These are phyloP conservation scores for Anser cygnoides DNA, from an alignment of 2,113 vertebrate species.

Conservation along the genomic window DNA sequence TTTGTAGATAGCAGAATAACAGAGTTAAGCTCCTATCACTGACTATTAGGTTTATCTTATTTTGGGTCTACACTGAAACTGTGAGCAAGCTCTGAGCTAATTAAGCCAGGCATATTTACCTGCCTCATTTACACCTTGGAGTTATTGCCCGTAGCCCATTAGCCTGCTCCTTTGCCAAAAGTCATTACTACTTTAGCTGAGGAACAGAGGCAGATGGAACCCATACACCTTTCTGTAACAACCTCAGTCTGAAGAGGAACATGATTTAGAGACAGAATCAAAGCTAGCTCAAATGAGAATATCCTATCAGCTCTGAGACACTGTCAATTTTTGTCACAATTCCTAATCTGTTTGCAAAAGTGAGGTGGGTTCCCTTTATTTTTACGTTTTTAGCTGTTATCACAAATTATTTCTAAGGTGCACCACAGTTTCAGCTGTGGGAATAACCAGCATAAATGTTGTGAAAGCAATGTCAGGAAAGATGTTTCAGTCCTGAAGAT, in stretches of 20 bases:
- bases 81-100: slow-evolving; percentile 34
- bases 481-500: neutral
- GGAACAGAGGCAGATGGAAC: neutral
- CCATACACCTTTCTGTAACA: neutral
- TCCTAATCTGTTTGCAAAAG: neutral
- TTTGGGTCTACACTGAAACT: slow-evolving; percentile 53
- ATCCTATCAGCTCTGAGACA: neutral
- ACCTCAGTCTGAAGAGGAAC: neutral
- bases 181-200: neutral
- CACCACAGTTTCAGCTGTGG: neutral
- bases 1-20: slow-evolving; percentile 36
- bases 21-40: slow-evolving; percentile 16
- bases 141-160: neutral
- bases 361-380: neutral
- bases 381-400: neutral
- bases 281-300: neutral
- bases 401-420: neutral
- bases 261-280: neutral
- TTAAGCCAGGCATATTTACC: neutral
- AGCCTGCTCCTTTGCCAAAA: slow-evolving; percentile 1
- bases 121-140: neutral
- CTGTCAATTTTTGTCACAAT: neutral
- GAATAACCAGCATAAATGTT: neutral
- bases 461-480: neutral
- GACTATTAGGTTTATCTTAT: neutral